Base-by-base conservation (phyloP, 2,888 invertebrate species). In the Oeneis ivallda region DNA sequence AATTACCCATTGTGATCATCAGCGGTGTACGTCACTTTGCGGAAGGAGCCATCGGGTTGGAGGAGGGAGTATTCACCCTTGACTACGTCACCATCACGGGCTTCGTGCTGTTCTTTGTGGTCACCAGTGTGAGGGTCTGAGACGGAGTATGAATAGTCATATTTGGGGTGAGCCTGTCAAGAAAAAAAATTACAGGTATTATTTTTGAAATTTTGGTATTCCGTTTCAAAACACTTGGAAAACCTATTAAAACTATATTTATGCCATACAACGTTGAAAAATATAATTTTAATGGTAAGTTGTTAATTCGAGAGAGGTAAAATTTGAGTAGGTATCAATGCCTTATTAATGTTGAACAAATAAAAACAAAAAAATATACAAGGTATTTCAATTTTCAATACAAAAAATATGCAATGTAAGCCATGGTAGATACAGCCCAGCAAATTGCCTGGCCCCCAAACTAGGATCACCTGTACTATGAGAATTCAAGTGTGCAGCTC, bases 71-170 rank as follows among this genome's bases (percentile, higher is more conserved):
- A 92, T 66, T 91, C 91, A 74, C 91, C 91, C 80, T 88, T 91
- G 66, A 92, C 91, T 64, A 89, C 86, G 67, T 90, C 91, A 15
- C 91, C 91, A 53, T 92, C 91, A 64, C 91, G 89, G 59, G 79
- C 81, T 74, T 92, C 91, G 67, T 90, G 91, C 78, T 91, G 91
- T 71, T 88, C 89, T 82, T 92, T 92, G 83, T 92, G 91, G 83
- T 91, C 91, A 65, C 91, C 91, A 68, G 91, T 92, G 81, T 92
- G 91, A 37, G 91, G 91, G 83, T 91, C 91, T 4, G 91, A 90
- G 26, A 92, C 91, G 13, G 91, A 91, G 82, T 92, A 92, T 0
- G 91, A 91, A 77, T 92, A 92, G 77, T 90, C 91, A 69, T 91
- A 91, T 89, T 91, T 91, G 53, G 91, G 91, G 71, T 91, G 91